A percentile compares a stretch with the other conserved stretches of the same genome.
phyloP scores from a whole-genome alignment of 2,797 vertebrate species.

The Eulemur mongoz region DNA sequence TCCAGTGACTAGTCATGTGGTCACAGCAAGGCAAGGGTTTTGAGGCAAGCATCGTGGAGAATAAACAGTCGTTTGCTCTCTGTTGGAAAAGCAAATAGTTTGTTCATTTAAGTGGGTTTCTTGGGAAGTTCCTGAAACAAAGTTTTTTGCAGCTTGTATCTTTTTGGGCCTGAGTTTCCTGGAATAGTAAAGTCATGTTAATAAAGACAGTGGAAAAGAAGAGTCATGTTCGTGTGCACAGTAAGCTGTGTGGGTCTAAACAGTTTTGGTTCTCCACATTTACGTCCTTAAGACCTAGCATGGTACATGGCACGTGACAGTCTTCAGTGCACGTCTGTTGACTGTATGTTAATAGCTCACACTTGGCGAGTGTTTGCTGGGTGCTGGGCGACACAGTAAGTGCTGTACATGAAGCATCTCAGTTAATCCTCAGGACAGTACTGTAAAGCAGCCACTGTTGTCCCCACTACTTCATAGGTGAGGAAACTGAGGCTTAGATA shows the following conservation, averaged over 20 bases:
- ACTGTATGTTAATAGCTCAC: neutral
- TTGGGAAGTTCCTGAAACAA: constrained; percentile 13
- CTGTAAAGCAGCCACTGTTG: neutral
- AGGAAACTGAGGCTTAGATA: neutral
- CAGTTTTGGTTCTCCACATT: neutral
- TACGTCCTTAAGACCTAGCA: neutral
- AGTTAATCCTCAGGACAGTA: neutral
- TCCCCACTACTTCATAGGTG: neutral
- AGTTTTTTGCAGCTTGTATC: constrained; percentile 8
- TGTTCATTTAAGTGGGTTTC: neutral
- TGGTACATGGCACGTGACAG: no score
- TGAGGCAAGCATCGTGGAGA: neutral
- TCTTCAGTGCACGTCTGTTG: neutral
- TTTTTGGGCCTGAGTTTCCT: constrained; percentile 24
- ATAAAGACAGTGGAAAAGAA: neutral
- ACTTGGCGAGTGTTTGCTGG: no score
- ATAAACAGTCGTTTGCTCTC: neutral
- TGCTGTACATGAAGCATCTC: neutral
- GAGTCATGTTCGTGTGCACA: neutral
- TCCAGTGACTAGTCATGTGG: neutral
- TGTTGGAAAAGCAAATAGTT: neutral
- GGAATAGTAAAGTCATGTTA: constrained; percentile 7
- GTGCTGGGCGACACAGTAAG: neutral
- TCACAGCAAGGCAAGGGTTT: neutral
- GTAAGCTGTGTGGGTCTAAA: neutral